Evolutionary conservation across 2,888 invertebrate genomes (phyloP).

Genomic region (Scrobipalpa atriplicella): DNA sequence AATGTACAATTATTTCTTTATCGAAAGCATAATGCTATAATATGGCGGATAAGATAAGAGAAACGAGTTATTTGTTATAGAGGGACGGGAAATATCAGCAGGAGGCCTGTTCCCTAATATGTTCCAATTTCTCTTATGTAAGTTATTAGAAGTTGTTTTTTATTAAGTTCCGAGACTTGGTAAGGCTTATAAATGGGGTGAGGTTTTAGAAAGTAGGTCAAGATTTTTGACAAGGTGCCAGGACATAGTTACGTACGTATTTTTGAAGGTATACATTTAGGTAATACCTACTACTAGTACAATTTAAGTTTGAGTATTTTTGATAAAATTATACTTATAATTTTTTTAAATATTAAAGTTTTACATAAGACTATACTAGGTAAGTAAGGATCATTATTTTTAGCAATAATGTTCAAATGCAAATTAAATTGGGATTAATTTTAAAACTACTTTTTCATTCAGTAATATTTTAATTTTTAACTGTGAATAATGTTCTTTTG

Average conservation of each 20-base stretch:
- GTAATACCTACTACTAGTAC: too few relatives aligned
- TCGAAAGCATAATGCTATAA: constrained; percentile 44
- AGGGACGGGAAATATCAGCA: constrained; percentile 38
- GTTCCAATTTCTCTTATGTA: constrained; percentile 36
- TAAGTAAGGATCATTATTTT: too few relatives aligned
- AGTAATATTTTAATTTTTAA: too few relatives aligned
- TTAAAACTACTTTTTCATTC: too few relatives aligned
- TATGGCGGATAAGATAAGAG: constrained; percentile 37
- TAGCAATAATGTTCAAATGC: too few relatives aligned
- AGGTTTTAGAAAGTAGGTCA: constrained; percentile 15
- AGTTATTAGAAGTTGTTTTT: constrained; percentile 32
- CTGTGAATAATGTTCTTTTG: too few relatives aligned
- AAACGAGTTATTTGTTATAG: constrained; percentile 23
- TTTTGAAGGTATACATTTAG: background rate
- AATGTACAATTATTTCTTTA: constrained; percentile 37
- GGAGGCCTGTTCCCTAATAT: constrained; percentile 36
- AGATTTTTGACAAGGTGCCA: constrained; percentile 4
- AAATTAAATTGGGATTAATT: too few relatives aligned
- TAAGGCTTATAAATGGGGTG: constrained; percentile 1
- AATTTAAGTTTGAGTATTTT: too few relatives aligned
- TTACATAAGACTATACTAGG: too few relatives aligned
- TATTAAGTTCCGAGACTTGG: constrained; percentile 16
- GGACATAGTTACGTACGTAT: background rate
- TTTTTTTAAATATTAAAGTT: too few relatives aligned
- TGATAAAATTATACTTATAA: too few relatives aligned